Evolutionary conservation across 1,140 invertebrate genomes (phyloP).

Genomic region (Laupala kohalensis): DNA sequence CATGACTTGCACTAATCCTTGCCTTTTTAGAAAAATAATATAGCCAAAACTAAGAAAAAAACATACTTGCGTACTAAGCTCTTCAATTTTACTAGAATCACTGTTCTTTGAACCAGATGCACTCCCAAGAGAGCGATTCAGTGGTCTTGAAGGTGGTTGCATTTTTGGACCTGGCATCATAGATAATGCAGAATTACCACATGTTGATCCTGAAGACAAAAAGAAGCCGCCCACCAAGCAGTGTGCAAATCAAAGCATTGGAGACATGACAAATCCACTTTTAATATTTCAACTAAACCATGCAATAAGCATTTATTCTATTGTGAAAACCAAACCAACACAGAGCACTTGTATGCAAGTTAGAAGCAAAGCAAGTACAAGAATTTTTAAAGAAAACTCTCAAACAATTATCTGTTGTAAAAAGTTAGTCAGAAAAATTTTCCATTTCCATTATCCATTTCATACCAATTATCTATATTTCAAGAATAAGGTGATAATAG

Average conservation of each 20-base stretch:
- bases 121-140: background rate
- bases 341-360: no score
- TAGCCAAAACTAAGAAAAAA: no score
- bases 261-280: background rate
- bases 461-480: no score
- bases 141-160: background rate
- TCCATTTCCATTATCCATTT: no score
- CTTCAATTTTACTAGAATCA: background rate
- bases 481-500: no score
- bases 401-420: no score
- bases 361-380: no score
- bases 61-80: background rate
- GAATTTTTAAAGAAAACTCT: no score
- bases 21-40: no score
- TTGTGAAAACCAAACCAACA: no score
- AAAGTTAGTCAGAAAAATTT: no score
- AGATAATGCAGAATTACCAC: background rate
- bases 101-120: background rate
- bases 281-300: background rate
- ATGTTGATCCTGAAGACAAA: background rate
- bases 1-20: no score
- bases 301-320: constrained; percentile 23
- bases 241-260: background rate
- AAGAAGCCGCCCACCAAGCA: background rate
- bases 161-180: background rate